Conservation (phyloP, 1,140 invertebrate species). For the Wasmannia auropunctata region DNA sequence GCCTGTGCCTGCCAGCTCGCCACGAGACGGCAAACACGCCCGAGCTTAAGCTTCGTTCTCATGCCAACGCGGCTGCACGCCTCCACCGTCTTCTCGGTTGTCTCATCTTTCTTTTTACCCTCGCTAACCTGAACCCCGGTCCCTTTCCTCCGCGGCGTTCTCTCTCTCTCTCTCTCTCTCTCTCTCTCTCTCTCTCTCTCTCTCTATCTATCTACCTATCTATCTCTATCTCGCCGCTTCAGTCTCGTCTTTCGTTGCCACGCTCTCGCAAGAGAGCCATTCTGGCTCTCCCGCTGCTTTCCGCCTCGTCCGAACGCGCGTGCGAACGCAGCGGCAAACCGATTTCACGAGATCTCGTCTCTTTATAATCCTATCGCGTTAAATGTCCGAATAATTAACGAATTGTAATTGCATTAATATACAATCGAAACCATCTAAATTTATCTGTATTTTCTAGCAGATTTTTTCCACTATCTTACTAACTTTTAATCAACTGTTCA, state of each 20-base stretch:
- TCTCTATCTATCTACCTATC: too few species aligned
- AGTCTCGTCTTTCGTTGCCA: constrained; percentile 44
- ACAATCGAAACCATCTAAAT: background rate
- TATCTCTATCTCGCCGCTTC: constrained; percentile 17
- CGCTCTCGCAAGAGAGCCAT: constrained; percentile 32
- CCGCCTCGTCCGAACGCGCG: constrained; percentile 9
- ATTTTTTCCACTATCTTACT: background rate
- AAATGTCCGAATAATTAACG: constrained; percentile 17
- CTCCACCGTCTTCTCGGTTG: constrained; percentile 47
- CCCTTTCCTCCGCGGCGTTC: background rate
- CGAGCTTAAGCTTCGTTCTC: constrained; percentile 63
- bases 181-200: too few species aligned
- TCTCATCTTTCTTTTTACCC: constrained; percentile 55
- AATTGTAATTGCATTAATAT: background rate
- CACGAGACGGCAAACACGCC: constrained; percentile 71
- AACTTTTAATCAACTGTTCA: background rate
- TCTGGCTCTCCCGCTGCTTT: constrained; percentile 31
- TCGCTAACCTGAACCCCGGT: constrained; percentile 26
- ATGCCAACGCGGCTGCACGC: constrained; percentile 59
- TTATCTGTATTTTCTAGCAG: background rate
- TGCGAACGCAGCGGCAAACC: background rate
- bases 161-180: background rate
- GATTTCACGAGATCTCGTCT: constrained; percentile 36
- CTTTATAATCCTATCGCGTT: constrained; percentile 31
- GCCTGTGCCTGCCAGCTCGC: constrained; percentile 60